Conservation (phyloP, 2,888 invertebrate genomes). For the Cosmopolites sordidus region DNA sequence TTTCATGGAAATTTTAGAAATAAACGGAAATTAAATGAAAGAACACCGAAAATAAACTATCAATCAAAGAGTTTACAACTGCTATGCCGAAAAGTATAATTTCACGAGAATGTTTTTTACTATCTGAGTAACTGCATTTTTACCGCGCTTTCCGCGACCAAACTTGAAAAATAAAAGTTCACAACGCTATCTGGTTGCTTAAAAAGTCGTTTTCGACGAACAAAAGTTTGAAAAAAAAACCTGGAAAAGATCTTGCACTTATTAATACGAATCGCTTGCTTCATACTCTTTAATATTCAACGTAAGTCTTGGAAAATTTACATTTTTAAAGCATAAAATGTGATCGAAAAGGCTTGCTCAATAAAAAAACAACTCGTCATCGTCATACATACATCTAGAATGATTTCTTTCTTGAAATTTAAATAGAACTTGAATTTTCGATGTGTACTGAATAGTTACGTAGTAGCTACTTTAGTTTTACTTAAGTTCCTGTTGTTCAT, state of each 20-base stretch:
- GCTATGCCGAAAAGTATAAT: neutral
- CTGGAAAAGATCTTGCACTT: conserved; percentile 1
- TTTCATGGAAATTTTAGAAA: too few relatives aligned
- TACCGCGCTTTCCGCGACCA: neutral
- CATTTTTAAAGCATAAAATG: conserved; percentile 26
- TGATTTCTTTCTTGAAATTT: too few relatives aligned
- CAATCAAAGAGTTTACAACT: neutral
- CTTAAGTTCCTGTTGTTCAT: too few relatives aligned
- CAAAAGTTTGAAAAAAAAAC: neutral
- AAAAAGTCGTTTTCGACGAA: neutral
- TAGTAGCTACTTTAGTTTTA: too few relatives aligned
- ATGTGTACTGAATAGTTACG: too few relatives aligned
- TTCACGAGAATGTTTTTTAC: neutral
- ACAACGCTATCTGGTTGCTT: neutral
- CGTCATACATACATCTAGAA: conserved; percentile 14
- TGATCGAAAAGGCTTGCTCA: conserved; percentile 20
- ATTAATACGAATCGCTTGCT: conserved; percentile 7
- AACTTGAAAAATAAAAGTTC: conserved; percentile 1
- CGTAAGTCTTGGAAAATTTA: conserved; percentile 22
- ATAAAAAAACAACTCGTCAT: conserved; percentile 17
- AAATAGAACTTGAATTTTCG: too few relatives aligned
- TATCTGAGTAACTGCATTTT: neutral
- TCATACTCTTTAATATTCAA: conserved; percentile 22
- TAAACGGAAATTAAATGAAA: too few relatives aligned
- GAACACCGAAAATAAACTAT: too few relatives aligned